Base-by-base conservation (phyloP, 2,888 invertebrate species). In the Glyphotaelius pellucidus region DNA sequence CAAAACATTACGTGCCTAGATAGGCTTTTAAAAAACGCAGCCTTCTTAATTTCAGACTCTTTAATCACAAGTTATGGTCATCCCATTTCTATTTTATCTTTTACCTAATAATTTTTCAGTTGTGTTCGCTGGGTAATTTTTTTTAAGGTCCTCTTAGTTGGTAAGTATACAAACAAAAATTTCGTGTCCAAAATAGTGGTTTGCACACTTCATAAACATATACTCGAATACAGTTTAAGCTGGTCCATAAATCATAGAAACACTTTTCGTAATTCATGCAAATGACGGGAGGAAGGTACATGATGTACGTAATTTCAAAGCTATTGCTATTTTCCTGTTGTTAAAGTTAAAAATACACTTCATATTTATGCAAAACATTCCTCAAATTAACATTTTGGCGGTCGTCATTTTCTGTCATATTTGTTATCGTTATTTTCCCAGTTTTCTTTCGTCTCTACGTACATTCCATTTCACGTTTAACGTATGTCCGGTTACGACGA, bases 181-280 rank as follows among this genome's bases (percentile, higher is more conserved):
- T n/a, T 67, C 67, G 1, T 67, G 25, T 25, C 25, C 9, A 67
- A 67, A n/a, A 67, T 25, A 25, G 67, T 67, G 67, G 67, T 67
- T n/a, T 25, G 67, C 25, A n/a, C 9, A 67, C 25, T 67, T 67
- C n/a, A n/a, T 25, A 9, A 67, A 67, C 25, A 67, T 67, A 25
- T 25, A n/a, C 67, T 67, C n/a, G 7, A 25, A 67, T n/a, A 25
- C 9, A 25, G 25, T 25, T 67, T 67, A n/a, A 67, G n/a, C 67
- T n/a, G n/a, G 67, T n/a, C 25, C 67, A 67, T 67, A 67, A 67
- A 67, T 67, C 67, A 67, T 67, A 5, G 67, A 67, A 67, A 67
- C 67, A 67, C 67, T 67, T 67, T 67, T 67, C 67, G 67, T 67
- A 67, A 67, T 67, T 67, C 67, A 67, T 67, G 67, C 67, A 67